A percentile compares a stretch with the other conserved stretches of the same genome.
These are phyloP conservation scores for Coreius guichenoti DNA, from an alignment of 2,797 vertebrate genomes.

Conservation along the genomic window DNA sequence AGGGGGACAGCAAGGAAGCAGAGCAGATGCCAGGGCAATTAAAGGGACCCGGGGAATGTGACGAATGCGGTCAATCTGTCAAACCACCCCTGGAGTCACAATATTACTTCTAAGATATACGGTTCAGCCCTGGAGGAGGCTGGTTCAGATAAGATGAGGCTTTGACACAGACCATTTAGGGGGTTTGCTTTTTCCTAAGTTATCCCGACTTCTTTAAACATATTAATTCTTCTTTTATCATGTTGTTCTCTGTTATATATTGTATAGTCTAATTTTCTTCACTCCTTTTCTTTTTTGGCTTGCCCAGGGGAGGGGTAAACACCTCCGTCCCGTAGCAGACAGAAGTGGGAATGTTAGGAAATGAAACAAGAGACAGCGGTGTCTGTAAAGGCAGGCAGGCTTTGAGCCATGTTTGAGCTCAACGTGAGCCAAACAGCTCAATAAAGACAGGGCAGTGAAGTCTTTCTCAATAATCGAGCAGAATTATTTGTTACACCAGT, in stretches of 20 bases:
- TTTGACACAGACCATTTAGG: slow-evolving; percentile 62
- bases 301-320: slow-evolving; percentile 67
- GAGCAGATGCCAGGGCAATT: slow-evolving; percentile 84
- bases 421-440: slow-evolving; percentile 32
- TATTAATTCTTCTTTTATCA: slow-evolving; percentile 61
- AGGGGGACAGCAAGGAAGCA: slow-evolving; percentile 74
- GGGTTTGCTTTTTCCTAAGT: slow-evolving; percentile 44
- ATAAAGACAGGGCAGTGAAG: slow-evolving; percentile 19
- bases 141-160: slow-evolving; percentile 70
- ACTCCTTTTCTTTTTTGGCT: slow-evolving; percentile 50
- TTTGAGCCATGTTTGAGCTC: slow-evolving; percentile 50
- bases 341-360: slow-evolving; percentile 35
- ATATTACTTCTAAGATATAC: slow-evolving; percentile 83
- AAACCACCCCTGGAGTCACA: slow-evolving; percentile 80
- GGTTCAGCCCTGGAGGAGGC: slow-evolving; percentile 73
- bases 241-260: slow-evolving; percentile 66
- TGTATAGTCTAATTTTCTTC: slow-evolving; percentile 62
- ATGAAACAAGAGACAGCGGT: slow-evolving; percentile 46
- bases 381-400: slow-evolving; percentile 37
- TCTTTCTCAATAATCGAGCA: slow-evolving; percentile 18
- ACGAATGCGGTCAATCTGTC: slow-evolving; percentile 85
- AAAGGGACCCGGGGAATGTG: slow-evolving; percentile 80
- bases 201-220: slow-evolving; percentile 34
- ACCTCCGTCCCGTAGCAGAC: slow-evolving; percentile 64
- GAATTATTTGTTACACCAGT: slow-evolving; percentile 7